Evolutionary conservation across 2,888 invertebrate species (phyloP), one percentile per base, ranked within the genome.

Genomic region (Maniola hyperantus): DNA sequence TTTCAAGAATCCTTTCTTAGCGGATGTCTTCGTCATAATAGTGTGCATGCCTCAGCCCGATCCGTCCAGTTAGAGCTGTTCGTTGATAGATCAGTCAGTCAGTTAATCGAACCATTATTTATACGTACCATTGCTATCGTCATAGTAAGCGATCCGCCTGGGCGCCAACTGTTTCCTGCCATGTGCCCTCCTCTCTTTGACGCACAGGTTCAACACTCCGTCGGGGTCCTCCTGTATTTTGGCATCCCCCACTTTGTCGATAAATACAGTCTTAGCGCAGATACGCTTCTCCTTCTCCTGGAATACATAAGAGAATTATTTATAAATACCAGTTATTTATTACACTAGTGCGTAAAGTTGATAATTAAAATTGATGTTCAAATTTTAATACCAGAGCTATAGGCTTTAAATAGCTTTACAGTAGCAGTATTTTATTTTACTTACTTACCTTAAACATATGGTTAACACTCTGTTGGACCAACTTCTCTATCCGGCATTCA

Each of bases 101-200:
- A n/a, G n/a, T n/a, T n/a, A n/a, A n/a, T n/a, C n/a, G n/a, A n/a
- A n/a, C n/a, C n/a, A n/a, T n/a, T n/a, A n/a, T n/a, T n/a, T n/a
- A 13, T 11, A 62, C 84, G 72, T 34, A 91, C 91, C 89, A 70
- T 88, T 82, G 71, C 73, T 78, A 64, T 90, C 85, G 10, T 78
- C 67, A 26, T 76, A 82, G 18, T 79, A 84, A 0, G 88, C 74
- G n/a, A 92, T 87, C 71, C 91, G 76, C n/a, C 88, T 66, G 0
- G 92, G 91, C 69, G 89, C 91, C 2, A 85, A 74, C 76, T 92
- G 91, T 46, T 92, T 92, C 71, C 92, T 78, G 0, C 91, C 92
- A 34, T 92, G 92, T 34, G 82, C 80, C 75, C 85, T 83, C 2
- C 83, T 83, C 76, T 85, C 84, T 66, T 89, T 90, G 8, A 91